Percentiles rank a stretch among this genome's conserved stretches.
phyloP scores from a whole-genome alignment of 1,140 invertebrate genomes.

The Teleogryllus occipitalis region DNA sequence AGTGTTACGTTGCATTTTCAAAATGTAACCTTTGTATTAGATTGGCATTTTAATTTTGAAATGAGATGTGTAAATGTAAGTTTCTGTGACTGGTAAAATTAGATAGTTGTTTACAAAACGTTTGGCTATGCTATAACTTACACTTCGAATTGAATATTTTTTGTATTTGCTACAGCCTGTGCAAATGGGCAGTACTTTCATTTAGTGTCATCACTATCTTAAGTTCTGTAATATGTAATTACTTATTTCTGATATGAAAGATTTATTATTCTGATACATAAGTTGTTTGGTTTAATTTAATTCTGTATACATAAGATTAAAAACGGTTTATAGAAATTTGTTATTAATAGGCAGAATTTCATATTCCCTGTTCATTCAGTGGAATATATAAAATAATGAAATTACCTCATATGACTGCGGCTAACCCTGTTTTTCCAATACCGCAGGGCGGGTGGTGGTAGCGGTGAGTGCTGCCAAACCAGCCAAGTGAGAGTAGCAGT shows the following conservation, averaged over 20 bases:
- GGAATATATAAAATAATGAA: background rate
- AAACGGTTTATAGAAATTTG: no score
- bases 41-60: background rate
- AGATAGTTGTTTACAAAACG: no score
- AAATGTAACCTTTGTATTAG: background rate
- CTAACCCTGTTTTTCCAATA: conserved; percentile 19
- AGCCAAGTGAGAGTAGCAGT: conserved; percentile 12
- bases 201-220: conserved; percentile 1
- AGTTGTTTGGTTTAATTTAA: background rate
- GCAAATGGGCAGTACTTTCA: background rate
- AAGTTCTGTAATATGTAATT: background rate
- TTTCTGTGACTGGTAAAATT: no score
- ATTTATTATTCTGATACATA: background rate
- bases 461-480: conserved; percentile 1
- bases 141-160: background rate
- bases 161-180: background rate
- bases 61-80: background rate
- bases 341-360: background rate
- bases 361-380: background rate
- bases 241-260: background rate
- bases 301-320: no score
- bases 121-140: no score
- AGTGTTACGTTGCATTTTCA: background rate
- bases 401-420: background rate
- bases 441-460: conserved; percentile 15